Conservation (phyloP, 2,113 vertebrate genomes). For the Gobius niger region DNA sequence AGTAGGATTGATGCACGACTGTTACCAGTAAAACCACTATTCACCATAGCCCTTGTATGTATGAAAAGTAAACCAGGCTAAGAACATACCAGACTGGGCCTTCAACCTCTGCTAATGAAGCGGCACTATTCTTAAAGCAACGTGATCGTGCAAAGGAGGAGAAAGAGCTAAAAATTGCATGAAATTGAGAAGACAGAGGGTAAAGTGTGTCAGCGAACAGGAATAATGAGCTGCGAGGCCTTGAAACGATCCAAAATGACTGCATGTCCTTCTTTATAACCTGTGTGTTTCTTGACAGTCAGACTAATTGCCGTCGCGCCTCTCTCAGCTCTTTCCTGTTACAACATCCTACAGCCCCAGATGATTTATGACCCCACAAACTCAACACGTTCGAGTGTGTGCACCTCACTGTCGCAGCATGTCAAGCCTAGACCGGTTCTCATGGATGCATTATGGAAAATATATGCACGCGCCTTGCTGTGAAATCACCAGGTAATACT, state of each 20-base stretch:
- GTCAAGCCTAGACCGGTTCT: slow-evolving; percentile 31
- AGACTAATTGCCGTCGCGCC: slow-evolving; percentile 31
- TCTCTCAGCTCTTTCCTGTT: slow-evolving; percentile 36
- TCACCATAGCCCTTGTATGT: slow-evolving; percentile 14
- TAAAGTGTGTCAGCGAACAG: slow-evolving; percentile 21
- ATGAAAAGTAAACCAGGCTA: slow-evolving; percentile 8
- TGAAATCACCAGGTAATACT: slow-evolving; percentile 19
- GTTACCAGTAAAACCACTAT: slow-evolving; percentile 30
- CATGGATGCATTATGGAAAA: slow-evolving; percentile 16
- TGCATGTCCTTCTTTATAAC: slow-evolving; percentile 41
- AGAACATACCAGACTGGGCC: slow-evolving; percentile 17
- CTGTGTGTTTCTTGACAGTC: slow-evolving; percentile 34
- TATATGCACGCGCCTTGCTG: slow-evolving; percentile 21
- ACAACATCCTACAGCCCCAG: slow-evolving; percentile 43
- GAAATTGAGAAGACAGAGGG: slow-evolving; percentile 4
- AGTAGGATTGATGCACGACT: slow-evolving; percentile 69
- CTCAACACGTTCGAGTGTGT: slow-evolving; percentile 30
- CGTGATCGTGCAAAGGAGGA: not conserved
- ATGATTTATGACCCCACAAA: slow-evolving; percentile 59
- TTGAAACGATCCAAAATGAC: slow-evolving; percentile 26
- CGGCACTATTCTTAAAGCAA: slow-evolving; percentile 23
- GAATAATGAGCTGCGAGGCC: slow-evolving; percentile 29
- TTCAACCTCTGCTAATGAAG: slow-evolving; percentile 26
- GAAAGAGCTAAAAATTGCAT: slow-evolving; percentile 11
- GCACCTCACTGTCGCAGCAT: slow-evolving; percentile 33